These are phyloP conservation scores for Vicugna pacos DNA, from an alignment of 2,113 vertebrate genomes.

Conservation along the genomic window DNA sequence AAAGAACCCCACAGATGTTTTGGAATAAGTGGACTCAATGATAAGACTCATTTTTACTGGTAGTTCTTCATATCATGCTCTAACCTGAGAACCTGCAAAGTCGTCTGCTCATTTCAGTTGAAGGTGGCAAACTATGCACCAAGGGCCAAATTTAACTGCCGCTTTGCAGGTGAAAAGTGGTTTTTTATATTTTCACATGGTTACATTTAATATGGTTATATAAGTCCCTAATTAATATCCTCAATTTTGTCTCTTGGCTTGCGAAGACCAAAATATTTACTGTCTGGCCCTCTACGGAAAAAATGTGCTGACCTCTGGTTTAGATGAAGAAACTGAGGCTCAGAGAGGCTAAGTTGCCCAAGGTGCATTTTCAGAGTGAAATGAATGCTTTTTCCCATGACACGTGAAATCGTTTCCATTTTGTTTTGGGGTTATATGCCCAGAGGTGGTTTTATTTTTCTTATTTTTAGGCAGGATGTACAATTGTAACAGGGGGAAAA, in stretches of 20 bases:
- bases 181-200: not conserved
- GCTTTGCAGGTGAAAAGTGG: not conserved
- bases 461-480: not conserved
- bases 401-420: not conserved
- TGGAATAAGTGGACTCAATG: not conserved
- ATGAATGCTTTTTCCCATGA: not conserved
- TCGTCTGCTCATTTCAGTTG: not conserved
- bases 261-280: slow-evolving; percentile 9
- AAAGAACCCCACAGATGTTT: not conserved
- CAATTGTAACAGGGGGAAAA: not conserved
- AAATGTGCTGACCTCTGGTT: not conserved
- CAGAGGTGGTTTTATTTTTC: not conserved
- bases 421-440: not conserved
- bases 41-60: not conserved
- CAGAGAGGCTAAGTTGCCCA: not conserved
- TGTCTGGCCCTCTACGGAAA: not conserved
- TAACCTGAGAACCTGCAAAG: slow-evolving; percentile 35
- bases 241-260: not conserved
- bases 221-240: not conserved
- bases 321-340: slow-evolving; percentile 25
- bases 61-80: not conserved
- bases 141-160: not conserved
- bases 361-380: not conserved
- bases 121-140: not conserved
- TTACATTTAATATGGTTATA: not conserved